phyloP scores from a whole-genome alignment of 2,113 vertebrate genomes.

The Pimephales promelas region DNA sequence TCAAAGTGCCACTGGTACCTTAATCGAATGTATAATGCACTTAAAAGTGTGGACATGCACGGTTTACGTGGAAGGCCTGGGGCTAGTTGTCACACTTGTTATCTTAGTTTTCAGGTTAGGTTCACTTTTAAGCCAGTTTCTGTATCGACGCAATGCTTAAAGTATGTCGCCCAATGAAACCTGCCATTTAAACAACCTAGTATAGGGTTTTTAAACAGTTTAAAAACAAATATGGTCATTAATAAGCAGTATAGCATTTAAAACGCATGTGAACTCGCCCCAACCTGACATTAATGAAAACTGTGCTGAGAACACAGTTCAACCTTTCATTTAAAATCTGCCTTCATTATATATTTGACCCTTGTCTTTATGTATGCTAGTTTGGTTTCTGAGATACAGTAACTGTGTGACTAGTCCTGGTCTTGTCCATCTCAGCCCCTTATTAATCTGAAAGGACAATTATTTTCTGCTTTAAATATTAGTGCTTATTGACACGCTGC shows the following conservation, averaged over 20 bases:
- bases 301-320: background rate
- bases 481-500: slow-evolving; percentile 36
- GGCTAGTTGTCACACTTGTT: background rate
- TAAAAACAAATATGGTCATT: background rate
- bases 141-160: too few species aligned
- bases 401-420: background rate
- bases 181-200: background rate
- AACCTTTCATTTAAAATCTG: slow-evolving; percentile 10
- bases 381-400: slow-evolving; percentile 11
- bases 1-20: background rate
- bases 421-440: background rate
- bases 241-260: background rate
- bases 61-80: background rate
- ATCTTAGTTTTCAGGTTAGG: background rate
- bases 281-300: background rate
- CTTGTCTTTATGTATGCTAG: background rate
- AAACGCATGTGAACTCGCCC: background rate
- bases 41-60: background rate
- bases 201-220: background rate
- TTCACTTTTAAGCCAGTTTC: too few species aligned
- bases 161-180: too few species aligned
- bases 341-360: slow-evolving; percentile 4
- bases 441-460: slow-evolving; percentile 19
- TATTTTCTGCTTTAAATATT: slow-evolving; percentile 16
- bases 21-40: background rate